Conservation (phyloP, 1,140 invertebrate species). For the Euura lappo region DNA sequence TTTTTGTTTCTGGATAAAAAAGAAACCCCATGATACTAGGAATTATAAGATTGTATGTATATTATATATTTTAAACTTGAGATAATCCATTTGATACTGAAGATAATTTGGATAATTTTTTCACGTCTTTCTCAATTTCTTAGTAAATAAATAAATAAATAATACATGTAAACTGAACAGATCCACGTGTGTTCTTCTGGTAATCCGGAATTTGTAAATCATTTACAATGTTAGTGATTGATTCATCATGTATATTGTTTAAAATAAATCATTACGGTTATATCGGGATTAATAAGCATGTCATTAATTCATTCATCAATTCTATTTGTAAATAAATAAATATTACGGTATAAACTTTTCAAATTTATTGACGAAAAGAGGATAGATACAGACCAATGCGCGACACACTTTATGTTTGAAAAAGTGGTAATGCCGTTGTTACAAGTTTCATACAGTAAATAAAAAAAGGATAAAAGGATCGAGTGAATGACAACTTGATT, state of each 20-base stretch:
- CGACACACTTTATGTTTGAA: not conserved
- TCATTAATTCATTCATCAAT: no score
- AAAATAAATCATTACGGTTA: constrained; percentile 6
- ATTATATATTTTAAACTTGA: not conserved
- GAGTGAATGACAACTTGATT: not conserved
- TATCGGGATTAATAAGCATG: not conserved
- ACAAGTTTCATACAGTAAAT: not conserved
- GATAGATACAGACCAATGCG: not conserved
- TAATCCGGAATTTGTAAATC: not conserved
- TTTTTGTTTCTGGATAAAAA: not conserved
- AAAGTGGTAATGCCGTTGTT: not conserved
- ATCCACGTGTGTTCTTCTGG: not conserved
- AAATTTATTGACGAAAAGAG: not conserved
- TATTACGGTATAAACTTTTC: not conserved
- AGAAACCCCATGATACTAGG: not conserved
- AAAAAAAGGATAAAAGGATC: not conserved
- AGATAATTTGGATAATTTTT: not conserved
- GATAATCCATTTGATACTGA: not conserved
- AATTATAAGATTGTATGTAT: not conserved
- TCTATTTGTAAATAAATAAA: not conserved
- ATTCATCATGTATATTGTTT: not conserved
- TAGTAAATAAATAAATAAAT: not conserved
- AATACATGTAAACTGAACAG: not conserved
- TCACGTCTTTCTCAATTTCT: not conserved
- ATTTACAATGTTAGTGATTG: not conserved